phyloP scores from a whole-genome alignment of 2,797 vertebrate genomes.

The Todus mexicanus region DNA sequence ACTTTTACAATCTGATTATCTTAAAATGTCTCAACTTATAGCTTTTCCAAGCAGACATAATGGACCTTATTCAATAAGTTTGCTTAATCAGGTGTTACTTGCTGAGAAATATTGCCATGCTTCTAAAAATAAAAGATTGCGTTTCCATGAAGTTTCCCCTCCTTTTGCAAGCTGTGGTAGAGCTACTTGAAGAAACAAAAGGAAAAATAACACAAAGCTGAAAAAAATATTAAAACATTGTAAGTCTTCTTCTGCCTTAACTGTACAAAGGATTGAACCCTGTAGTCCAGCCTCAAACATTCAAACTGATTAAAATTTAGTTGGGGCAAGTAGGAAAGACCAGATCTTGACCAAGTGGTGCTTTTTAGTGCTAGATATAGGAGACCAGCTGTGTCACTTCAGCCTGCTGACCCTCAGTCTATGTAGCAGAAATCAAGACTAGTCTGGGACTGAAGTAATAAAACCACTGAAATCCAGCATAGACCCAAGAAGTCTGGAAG shows the following conservation, averaged over 20 bases:
- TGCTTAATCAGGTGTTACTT: constrained; percentile 57
- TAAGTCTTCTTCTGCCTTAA: background rate
- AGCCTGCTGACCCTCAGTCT: background rate
- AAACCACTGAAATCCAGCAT: background rate
- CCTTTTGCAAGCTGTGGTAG: background rate
- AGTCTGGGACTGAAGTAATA: background rate
- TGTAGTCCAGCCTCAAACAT: background rate
- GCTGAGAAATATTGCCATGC: constrained; percentile 25
- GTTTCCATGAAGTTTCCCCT: background rate
- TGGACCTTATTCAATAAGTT: constrained; percentile 63
- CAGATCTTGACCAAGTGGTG: background rate
- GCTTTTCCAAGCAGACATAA: constrained; percentile 53
- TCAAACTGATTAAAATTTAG: background rate
- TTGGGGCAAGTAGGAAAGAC: background rate
- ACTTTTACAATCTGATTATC: constrained; percentile 62
- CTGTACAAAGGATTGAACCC: background rate
- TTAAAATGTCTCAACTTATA: constrained; percentile 51
- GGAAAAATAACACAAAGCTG: background rate
- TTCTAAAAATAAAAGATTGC: constrained; percentile 28
- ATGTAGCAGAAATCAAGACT: background rate
- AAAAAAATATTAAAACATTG: background rate
- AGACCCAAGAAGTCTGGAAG: background rate
- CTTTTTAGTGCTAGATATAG: background rate
- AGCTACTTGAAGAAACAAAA: background rate
- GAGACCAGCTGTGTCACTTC: background rate